A percentile compares a stretch with the other conserved stretches of the same genome.
Evolutionary conservation across 53 echinoderm and acorn worm species (phyloP).

Genomic region (Hippasteria phrygiana): DNA sequence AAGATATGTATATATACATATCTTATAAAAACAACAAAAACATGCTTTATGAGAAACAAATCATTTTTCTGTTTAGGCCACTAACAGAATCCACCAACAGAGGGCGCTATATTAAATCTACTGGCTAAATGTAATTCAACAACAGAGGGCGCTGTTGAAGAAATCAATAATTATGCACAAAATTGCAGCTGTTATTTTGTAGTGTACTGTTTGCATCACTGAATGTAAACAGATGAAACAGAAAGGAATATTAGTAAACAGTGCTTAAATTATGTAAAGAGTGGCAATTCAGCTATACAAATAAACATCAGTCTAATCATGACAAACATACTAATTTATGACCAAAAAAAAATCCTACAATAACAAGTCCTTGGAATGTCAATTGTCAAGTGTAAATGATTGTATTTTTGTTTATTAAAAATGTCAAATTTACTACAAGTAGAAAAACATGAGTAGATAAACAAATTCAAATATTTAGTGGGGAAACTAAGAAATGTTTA

Average conservation of each 20-base stretch:
- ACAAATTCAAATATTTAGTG: too few relatives aligned
- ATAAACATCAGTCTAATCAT: neutral
- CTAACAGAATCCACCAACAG: neutral
- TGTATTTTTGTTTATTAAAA: too few relatives aligned
- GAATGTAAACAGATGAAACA: constrained; percentile 9
- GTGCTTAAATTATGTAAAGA: neutral
- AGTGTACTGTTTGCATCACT: neutral
- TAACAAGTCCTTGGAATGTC: too few relatives aligned
- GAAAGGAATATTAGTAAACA: neutral
- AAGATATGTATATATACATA: too few relatives aligned
- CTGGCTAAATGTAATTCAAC: neutral
- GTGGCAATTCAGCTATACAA: neutral
- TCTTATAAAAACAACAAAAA: neutral
- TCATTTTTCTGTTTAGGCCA: constrained; percentile 18
- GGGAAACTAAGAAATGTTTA: too few relatives aligned
- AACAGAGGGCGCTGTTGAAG: constrained; percentile 39
- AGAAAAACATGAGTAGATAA: too few relatives aligned
- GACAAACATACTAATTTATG: too few relatives aligned
- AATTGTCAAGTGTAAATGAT: too few relatives aligned
- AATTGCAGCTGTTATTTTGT: neutral
- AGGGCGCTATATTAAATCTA: constrained; percentile 33
- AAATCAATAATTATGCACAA: constrained; percentile 4
- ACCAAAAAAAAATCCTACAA: too few relatives aligned
- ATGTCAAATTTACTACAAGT: too few relatives aligned
- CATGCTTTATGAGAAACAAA: constrained; percentile 9